Conservation (phyloP, 2,888 invertebrate genomes). For the Leptopilina drosophilae region DNA sequence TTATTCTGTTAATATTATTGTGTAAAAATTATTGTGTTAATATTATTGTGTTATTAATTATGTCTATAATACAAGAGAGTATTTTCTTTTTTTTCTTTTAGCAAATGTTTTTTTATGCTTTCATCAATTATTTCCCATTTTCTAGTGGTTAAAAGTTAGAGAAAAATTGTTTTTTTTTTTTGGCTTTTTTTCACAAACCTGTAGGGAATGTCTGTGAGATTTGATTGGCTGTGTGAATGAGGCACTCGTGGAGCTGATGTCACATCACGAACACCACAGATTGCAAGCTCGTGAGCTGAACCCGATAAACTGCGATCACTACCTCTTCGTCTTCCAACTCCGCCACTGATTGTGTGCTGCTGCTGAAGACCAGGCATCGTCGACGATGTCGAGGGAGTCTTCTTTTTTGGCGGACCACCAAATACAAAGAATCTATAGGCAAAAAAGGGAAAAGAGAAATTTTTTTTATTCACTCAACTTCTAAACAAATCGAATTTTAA, state of each 20-base stretch:
- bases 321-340: constrained; percentile 82
- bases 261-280: constrained; percentile 83
- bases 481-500: too few species aligned
- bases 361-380: constrained; percentile 78
- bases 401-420: constrained; percentile 92
- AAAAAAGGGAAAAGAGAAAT: neutral
- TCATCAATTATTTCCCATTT: too few species aligned
- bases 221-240: constrained; percentile 94
- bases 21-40: too few species aligned
- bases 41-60: too few species aligned
- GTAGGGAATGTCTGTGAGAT: constrained; percentile 90
- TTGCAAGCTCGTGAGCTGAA: constrained; percentile 89
- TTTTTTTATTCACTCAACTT: neutral
- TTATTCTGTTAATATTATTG: too few species aligned
- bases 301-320: constrained; percentile 91
- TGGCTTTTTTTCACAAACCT: constrained; percentile 80
- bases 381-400: constrained; percentile 82
- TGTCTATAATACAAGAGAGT: too few species aligned
- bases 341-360: constrained; percentile 66
- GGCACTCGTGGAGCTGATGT: constrained; percentile 81
- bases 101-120: too few species aligned
- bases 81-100: too few species aligned
- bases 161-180: neutral
- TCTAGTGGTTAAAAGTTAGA: too few species aligned
- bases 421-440: constrained; percentile 92